phyloP scores from a whole-genome alignment of 2,113 vertebrate genomes.

The Oncorhynchus mykiss region DNA sequence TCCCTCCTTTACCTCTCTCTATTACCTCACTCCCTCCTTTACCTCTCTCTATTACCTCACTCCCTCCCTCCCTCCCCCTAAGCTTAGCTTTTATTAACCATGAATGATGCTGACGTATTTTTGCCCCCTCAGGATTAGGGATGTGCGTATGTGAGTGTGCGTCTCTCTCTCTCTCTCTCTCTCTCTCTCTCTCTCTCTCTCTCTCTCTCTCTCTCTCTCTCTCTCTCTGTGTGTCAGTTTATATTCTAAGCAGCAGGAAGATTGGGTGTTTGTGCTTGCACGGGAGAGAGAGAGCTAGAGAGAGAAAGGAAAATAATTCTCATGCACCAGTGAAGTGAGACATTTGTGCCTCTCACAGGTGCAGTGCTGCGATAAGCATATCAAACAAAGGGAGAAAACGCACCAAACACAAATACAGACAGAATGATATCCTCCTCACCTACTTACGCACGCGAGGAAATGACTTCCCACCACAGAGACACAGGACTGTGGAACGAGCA shows the following conservation, averaged over 20 bases:
- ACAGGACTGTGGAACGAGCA: neutral
- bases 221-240: neutral
- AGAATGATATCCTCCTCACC: neutral
- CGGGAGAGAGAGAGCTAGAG: neutral
- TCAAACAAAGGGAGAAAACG: neutral
- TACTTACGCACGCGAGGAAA: neutral
- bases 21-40: no score
- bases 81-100: no score
- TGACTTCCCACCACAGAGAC: neutral
- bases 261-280: neutral
- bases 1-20: no score
- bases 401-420: neutral
- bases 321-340: neutral
- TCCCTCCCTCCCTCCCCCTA: no score
- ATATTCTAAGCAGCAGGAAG: neutral
- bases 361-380: conserved; percentile 33
- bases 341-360: conserved; percentile 6
- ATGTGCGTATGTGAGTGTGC: neutral
- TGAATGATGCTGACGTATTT: no score
- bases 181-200: neutral
- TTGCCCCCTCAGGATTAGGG: neutral
- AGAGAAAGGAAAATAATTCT: conserved; percentile 7
- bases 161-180: no score
- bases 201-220: no score
- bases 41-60: no score